Evolutionary conservation across 2,888 invertebrate species (phyloP).

Genomic region (Drosophila prolongata): DNA sequence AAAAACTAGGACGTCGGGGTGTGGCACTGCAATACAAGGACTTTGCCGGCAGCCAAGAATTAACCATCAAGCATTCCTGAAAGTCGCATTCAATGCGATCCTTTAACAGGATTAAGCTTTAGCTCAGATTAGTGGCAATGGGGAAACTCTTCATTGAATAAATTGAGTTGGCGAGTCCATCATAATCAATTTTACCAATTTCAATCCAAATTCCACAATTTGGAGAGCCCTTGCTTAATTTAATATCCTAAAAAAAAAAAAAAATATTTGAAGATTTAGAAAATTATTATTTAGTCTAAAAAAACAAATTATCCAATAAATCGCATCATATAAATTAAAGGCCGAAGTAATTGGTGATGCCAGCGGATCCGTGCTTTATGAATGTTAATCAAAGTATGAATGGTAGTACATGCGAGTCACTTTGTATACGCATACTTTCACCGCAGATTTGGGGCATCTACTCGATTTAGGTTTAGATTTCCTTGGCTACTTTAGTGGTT

Average conservation of each 20-base stretch:
- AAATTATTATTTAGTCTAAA: no score
- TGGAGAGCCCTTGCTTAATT: no score
- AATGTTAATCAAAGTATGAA: not conserved
- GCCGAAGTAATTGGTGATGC: not conserved
- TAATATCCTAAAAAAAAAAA: no score
- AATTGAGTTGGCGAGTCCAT: no score
- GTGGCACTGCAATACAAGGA: slow-evolving; percentile 18
- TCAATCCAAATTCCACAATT: no score
- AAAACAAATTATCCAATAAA: no score
- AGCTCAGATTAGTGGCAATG: no score
- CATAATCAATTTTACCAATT: no score
- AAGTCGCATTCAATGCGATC: slow-evolving; percentile 1
- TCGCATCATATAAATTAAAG: not conserved
- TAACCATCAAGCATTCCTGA: slow-evolving; percentile 52
- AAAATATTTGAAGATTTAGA: no score
- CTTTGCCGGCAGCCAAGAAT: slow-evolving; percentile 57
- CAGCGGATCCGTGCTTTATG: not conserved
- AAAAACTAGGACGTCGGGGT: not conserved
- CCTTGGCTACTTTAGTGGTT: not conserved
- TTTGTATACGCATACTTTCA: slow-evolving; percentile 3
- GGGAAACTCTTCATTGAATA: no score
- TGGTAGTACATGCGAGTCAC: not conserved
- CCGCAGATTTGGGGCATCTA: not conserved
- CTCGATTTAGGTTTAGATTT: not conserved
- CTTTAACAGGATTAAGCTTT: no score